Evolutionary conservation across 1,140 invertebrate genomes (phyloP).

Genomic region (Dendrolimus punctatus): DNA sequence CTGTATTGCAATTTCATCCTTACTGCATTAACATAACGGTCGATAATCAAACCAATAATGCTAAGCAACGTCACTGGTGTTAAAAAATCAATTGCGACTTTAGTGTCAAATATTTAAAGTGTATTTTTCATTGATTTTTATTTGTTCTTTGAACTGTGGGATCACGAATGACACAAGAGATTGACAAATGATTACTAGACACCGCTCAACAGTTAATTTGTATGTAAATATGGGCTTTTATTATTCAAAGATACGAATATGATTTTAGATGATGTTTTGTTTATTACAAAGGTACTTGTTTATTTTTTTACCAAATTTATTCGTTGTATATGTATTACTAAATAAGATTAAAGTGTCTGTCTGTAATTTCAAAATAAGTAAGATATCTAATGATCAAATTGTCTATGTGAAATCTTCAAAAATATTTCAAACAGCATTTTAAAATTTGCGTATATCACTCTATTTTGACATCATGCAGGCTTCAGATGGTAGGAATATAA

Average conservation of each 20-base stretch:
- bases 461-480: too few species aligned
- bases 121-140: constrained; percentile 23
- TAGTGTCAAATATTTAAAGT: constrained; percentile 21
- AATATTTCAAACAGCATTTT: too few species aligned
- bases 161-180: constrained; percentile 53
- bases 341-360: too few species aligned
- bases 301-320: too few species aligned
- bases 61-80: background rate
- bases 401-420: too few species aligned
- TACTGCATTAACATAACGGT: background rate
- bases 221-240: constrained; percentile 45
- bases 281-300: too few species aligned
- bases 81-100: background rate
- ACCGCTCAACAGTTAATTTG: constrained; percentile 57
- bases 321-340: too few species aligned
- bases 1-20: background rate
- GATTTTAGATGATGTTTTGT: constrained; percentile 1
- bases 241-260: constrained; percentile 11
- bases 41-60: background rate
- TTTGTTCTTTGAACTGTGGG: constrained; percentile 23
- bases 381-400: too few species aligned
- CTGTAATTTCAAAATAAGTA: too few species aligned
- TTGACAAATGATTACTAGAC: constrained; percentile 62
- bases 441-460: too few species aligned
- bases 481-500: too few species aligned